phyloP scores from a whole-genome alignment of 30 jellyfish, hydroid and myxozoan species.

The Hydractinia echinata region DNA sequence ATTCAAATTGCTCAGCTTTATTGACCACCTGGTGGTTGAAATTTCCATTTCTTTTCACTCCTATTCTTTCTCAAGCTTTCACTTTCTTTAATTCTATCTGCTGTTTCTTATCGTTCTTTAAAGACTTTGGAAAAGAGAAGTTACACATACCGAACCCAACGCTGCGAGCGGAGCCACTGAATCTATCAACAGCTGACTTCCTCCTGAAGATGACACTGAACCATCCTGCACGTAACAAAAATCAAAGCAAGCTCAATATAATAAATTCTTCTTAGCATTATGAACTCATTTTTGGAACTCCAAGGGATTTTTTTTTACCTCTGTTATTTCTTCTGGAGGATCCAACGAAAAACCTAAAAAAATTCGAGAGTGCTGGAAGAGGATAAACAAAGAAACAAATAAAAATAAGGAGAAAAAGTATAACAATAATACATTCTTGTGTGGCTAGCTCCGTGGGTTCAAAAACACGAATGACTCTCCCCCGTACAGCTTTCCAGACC shows the following conservation, averaged over 20 bases:
- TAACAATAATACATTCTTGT: too few species aligned
- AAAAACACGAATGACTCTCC: too few species aligned
- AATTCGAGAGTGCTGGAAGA: not conserved
- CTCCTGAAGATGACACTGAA: not conserved
- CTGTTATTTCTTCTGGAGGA: not conserved
- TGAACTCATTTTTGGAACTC: not conserved
- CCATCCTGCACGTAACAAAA: constrained; percentile 8
- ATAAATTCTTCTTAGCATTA: not conserved
- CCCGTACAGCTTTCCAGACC: too few species aligned
- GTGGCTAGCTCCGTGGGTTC: too few species aligned
- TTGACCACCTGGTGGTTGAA: not conserved
- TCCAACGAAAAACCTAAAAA: constrained; percentile 3
- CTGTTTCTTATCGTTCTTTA: not conserved
- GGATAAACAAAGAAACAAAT: not conserved
- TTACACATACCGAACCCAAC: constrained; percentile 9
- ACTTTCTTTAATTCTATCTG: not conserved
- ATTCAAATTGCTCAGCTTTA: not conserved
- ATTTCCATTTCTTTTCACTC: too few species aligned
- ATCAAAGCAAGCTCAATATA: not conserved
- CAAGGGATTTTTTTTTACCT: not conserved
- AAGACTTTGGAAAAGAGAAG: not conserved
- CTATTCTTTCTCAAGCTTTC: too few species aligned
- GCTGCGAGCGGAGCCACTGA: constrained; percentile 39
- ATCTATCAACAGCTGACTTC: constrained; percentile 23
- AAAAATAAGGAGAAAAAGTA: too few species aligned